Evolutionary conservation across 2,113 vertebrate species (phyloP).

Genomic region (Oreotrochilus melanogaster): DNA sequence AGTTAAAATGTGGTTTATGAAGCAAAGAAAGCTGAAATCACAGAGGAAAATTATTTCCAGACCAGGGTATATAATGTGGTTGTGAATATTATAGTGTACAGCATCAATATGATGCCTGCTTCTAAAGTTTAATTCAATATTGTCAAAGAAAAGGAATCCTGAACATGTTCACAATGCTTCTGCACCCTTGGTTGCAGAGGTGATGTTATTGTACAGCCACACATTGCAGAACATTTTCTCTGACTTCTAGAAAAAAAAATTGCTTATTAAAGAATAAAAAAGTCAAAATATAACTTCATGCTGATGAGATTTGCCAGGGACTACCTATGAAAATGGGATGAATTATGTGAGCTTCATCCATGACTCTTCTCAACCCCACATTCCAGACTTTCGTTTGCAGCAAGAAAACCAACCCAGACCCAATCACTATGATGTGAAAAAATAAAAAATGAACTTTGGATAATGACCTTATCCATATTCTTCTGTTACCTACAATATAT

Average conservation of each 20-base stretch:
- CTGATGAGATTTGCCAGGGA: neutral
- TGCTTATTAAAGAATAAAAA: neutral
- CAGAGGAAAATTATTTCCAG: neutral
- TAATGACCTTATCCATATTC: neutral
- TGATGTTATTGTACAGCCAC: accelerated
- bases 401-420: neutral
- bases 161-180: neutral
- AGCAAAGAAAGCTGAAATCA: neutral
- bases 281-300: neutral
- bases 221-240: neutral
- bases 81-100: neutral
- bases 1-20: neutral
- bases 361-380: neutral
- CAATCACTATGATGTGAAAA: neutral
- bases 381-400: neutral
- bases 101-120: neutral
- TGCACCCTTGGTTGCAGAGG: neutral
- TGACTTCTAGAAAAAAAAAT: neutral
- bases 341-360: neutral
- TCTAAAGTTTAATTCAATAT: neutral
- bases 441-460: neutral
- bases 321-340: neutral
- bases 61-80: neutral
- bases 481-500: neutral
- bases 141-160: neutral